Base-by-base conservation (phyloP, 2,888 invertebrate species). In the Hemithea aestivaria region DNA sequence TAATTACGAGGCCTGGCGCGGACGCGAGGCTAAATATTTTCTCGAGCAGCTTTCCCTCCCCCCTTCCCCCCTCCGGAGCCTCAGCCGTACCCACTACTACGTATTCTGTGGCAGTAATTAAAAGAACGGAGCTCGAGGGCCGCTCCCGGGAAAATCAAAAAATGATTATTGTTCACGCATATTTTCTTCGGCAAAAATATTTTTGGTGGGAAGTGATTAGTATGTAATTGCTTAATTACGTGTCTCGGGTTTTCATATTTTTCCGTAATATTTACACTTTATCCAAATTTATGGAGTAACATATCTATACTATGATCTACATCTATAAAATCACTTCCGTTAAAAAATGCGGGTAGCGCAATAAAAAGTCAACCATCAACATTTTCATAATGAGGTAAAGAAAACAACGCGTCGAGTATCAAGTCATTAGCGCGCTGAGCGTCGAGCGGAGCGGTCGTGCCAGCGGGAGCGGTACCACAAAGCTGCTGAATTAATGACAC, bases 1-100 rank as follows among this genome's bases (percentile, higher is more conserved):
- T 82, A 81, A 85, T 83, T 81, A 80, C 58, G 63, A 70, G 66
- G 69, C 70, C 73, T 80, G 81, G 62, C 51, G 61, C 66, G 72
- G 81, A 79, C 80, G 74, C 68, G 73, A 65, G 64, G 73, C 77
- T 74, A 78, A 83, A 82, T 82, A 82, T 83, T 83, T 79, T 77
- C 81, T 70, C 64, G 66, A 69, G 66, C 57, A 66, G 53, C 63
- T 59, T 53, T 58, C 36, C 33, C 25, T 16, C 24, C 20, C 46
- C 23, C 32, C 38, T 40, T 33, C 38, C 25, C 10, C 22, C 28
- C 9, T 22, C 26, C 7, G 5, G 42, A 44, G 48, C 50, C 42
- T 45, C 54, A 54, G 51, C 56, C 58, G 55, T 43, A 52, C 53
- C 65, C 64, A 66, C 59, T 16, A 16, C 46, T 61, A 57, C 5